A percentile compares a stretch with the other conserved stretches of the same genome.
Evolutionary conservation across 2,113 vertebrate species (phyloP).

Genomic region (Oplegnathus fasciatus): DNA sequence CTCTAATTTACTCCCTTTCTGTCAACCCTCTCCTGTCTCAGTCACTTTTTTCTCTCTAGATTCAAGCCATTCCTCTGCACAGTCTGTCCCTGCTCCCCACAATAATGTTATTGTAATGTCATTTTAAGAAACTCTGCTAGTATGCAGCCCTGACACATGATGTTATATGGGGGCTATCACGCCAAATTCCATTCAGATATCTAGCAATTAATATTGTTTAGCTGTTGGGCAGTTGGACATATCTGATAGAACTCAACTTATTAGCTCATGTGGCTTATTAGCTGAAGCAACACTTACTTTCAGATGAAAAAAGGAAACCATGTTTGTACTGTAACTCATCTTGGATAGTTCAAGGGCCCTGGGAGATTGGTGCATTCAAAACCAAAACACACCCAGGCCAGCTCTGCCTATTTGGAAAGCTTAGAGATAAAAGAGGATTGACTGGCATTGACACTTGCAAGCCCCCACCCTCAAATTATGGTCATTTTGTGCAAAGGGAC

Average conservation of each 20-base stretch:
- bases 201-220: not conserved
- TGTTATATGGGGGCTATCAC: no score
- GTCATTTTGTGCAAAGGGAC: not conserved
- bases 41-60: not conserved
- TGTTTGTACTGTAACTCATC: not conserved
- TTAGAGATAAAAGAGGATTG: not conserved
- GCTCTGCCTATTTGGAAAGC: not conserved
- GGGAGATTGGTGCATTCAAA: not conserved
- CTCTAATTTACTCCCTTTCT: constrained; percentile 1
- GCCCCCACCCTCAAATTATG: not conserved
- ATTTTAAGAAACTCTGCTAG: not conserved
- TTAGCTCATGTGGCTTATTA: not conserved
- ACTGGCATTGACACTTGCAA: not conserved
- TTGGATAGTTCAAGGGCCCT: not conserved
- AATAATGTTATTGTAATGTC: not conserved
- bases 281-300: not conserved
- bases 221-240: not conserved
- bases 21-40: not conserved
- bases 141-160: no score
- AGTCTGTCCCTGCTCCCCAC: not conserved
- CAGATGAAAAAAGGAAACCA: no score
- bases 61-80: not conserved
- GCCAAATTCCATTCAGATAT: not conserved
- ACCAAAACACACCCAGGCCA: not conserved
- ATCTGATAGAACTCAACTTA: not conserved